Base-by-base conservation (phyloP, 2,888 invertebrate species). In the Mythimna albipuncta region DNA sequence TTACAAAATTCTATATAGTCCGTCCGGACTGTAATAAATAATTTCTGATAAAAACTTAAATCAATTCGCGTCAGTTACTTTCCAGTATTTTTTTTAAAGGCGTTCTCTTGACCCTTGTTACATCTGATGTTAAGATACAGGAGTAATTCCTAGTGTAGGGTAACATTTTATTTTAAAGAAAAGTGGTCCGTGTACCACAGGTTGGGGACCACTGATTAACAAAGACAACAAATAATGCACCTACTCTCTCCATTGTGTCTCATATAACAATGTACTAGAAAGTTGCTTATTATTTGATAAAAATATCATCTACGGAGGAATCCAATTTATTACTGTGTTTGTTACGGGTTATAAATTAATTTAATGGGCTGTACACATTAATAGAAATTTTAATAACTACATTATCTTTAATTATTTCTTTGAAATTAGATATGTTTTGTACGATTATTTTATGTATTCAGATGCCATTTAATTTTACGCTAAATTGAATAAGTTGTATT, bases 241-340 rank as follows among this genome's bases (percentile, higher is more conserved):
- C 10, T 67, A 72, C 79, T 80, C 77, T 79, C 82, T 82, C 82
- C 66, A 80, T 80, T 80, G 79, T 80, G 38, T 77, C 7, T 50
- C 35, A 47, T 50, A 59, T 7, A 66, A 82, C 69, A 73, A 78
- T 82, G 65, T 47, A 5, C 6, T 50, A 47, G 73, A 82, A 69
- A 80, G 69, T 58, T 16, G 38, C 3, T 11, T 38, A 58, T 41
- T 38, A 65, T 44, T 77, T 54, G 61, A 68, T 68, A 67, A 58
- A 70, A 58, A 54, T 47, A 38, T 44, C 5, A 66, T 67, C 66
- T 44, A 52, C 58, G 19, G 13, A 26, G 13, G n/a, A 70, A 59
- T 67, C 44, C 26, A 64, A 70, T 66, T 58, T 47, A 44, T 41
- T n/a, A 38, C 62, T 44, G 13, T 52, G 61, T 71, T 71, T 41